Conservation (phyloP, 2,797 vertebrate species). For the Malacoraja senta region DNA sequence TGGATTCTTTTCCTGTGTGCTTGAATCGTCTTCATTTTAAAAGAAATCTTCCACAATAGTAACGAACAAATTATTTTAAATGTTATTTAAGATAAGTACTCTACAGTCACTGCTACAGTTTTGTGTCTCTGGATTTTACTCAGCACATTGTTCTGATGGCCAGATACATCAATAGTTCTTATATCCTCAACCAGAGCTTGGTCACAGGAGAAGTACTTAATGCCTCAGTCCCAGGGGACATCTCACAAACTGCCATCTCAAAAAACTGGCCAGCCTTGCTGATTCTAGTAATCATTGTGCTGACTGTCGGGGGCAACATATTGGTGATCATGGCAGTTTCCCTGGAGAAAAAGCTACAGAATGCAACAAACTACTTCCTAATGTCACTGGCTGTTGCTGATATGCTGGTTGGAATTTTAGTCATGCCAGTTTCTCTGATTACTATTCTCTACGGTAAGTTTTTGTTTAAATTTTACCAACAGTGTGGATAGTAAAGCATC, state of each 20-base stretch:
- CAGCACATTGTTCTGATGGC: constrained; percentile 58
- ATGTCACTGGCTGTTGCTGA: constrained; percentile 90
- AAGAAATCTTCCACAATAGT: not conserved
- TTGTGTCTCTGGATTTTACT: constrained; percentile 59
- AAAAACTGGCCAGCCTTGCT: constrained; percentile 86
- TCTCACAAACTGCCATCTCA: constrained; percentile 48
- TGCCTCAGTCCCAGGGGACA: constrained; percentile 49
- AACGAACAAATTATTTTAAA: not conserved
- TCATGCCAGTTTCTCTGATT: constrained; percentile 89
- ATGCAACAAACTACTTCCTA: constrained; percentile 93
- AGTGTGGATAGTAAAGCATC: not conserved
- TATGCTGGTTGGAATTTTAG: constrained; percentile 92
- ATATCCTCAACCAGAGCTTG: constrained; percentile 69
- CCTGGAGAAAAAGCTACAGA: constrained; percentile 92
- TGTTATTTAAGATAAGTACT: constrained; percentile 45
- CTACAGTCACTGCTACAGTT: constrained; percentile 61
- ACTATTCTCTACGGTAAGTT: constrained; percentile 88
- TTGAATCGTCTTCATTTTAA: not conserved
- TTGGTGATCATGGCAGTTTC: constrained; percentile 91
- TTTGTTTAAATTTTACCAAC: not conserved
- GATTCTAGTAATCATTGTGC: constrained; percentile 80
- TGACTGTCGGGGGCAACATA: constrained; percentile 88
- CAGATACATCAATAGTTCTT: constrained; percentile 63
- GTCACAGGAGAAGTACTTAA: constrained; percentile 53
- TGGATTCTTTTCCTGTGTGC: not conserved